Percentiles rank a stretch among this genome's conserved stretches.
Evolutionary conservation across 2,113 vertebrate genomes (phyloP).

Genomic region (Brachypodius melanocephalos): DNA sequence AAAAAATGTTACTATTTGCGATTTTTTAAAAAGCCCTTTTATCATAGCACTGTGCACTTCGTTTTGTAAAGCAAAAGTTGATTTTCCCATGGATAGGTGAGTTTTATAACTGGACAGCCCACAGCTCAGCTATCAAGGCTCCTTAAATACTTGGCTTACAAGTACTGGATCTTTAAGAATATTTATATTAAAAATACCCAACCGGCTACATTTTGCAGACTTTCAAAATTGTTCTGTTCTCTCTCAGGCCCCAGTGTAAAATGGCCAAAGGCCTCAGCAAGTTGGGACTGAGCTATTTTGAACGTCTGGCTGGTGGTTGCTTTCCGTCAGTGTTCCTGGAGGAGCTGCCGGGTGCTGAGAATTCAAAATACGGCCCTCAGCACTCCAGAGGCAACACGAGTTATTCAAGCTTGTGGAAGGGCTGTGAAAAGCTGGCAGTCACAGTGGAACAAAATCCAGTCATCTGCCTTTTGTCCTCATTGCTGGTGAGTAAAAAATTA

Average conservation of each 20-base stretch:
- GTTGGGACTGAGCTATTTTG: not conserved
- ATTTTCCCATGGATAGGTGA: not conserved
- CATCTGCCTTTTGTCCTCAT: slow-evolving; percentile 10
- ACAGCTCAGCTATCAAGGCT: not conserved
- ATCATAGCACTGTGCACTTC: not conserved
- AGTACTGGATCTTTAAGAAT: not conserved
- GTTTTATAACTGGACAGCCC: not conserved
- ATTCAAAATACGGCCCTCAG: not conserved
- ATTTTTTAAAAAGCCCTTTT: not conserved
- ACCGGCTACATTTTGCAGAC: not conserved
- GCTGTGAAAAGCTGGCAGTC: not conserved
- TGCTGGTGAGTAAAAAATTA: not conserved
- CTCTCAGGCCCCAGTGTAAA: not conserved
- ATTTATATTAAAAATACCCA: not conserved
- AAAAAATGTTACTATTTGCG: not conserved
- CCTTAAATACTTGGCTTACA: not conserved
- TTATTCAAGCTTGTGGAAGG: not conserved
- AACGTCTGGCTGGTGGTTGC: not conserved
- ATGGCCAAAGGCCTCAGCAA: not conserved
- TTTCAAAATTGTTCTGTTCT: not conserved
- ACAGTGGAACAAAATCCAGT: not conserved
- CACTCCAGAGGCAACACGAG: not conserved
- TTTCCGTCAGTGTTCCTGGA: not conserved
- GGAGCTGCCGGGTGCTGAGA: not conserved
- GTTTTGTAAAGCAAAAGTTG: not conserved